Evolutionary conservation across 64 coral and sea anemone genomes (phyloP).

Genomic region (Pocillopora verrucosa): DNA sequence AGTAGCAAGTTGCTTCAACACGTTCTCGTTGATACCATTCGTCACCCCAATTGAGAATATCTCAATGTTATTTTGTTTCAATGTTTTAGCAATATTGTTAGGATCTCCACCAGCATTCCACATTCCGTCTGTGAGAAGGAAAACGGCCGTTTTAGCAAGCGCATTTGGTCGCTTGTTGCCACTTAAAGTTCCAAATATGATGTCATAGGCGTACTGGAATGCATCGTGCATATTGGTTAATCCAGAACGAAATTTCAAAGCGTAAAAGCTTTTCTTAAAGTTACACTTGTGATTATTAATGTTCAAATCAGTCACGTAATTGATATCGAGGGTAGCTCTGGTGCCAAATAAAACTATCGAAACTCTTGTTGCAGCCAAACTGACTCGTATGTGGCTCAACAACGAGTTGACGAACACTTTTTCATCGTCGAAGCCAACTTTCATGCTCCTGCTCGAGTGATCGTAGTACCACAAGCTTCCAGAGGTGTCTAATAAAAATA

Average conservation of each 20-base stretch:
- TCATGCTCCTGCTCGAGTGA: neutral
- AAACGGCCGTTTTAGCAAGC: conserved; percentile 72
- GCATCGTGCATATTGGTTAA: conserved; percentile 86
- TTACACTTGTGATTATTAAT: conserved; percentile 86
- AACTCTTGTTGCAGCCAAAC: conserved; percentile 67
- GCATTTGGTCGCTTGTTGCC: conserved; percentile 56
- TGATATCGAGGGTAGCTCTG: conserved; percentile 63
- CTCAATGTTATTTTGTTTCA: conserved; percentile 63
- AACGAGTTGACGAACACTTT: conserved; percentile 86
- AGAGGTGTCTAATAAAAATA: conserved; percentile 84
- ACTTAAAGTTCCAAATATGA: conserved; percentile 72
- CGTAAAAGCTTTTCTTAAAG: conserved; percentile 71
- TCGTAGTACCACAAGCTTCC: conserved; percentile 77
- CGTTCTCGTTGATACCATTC: conserved; percentile 56
- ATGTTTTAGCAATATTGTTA: conserved; percentile 33
- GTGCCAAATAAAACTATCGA: conserved; percentile 82
- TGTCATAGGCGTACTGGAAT: conserved; percentile 57
- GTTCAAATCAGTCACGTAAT: conserved; percentile 63
- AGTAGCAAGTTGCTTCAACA: conserved; percentile 67
- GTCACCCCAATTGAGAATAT: conserved; percentile 88
- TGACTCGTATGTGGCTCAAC: conserved; percentile 70
- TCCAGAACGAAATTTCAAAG: conserved; percentile 64
- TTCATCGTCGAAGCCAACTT: conserved; percentile 77
- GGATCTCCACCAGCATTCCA: conserved; percentile 81
- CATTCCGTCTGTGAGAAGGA: conserved; percentile 81